Base-by-base conservation (phyloP, 2,113 vertebrate species). In the Pyxicephalus adspersus region DNA sequence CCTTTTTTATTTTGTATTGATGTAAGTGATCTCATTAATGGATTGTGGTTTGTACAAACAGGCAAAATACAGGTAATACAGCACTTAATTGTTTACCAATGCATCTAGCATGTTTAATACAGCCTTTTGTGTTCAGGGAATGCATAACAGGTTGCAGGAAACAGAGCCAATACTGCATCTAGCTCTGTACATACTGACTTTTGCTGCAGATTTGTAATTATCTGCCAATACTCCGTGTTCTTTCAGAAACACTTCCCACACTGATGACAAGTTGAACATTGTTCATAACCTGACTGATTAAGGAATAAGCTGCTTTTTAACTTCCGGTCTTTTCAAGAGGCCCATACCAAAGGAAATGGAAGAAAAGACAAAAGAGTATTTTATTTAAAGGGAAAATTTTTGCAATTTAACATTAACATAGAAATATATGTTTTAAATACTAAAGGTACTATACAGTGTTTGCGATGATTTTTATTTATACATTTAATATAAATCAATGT, bases 131-230 rank as follows among this genome's bases (percentile, higher is more conserved):
- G 13, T 23, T 52, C 26, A 29, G 19, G 28, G 29, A 9, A 57
- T 57, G 52, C 55, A 31, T 57, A 11, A 16, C 22, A 13, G 55
- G 50, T 57, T 29, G 31, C 55, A 72, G 25, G 51, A 16, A 68
- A 68, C 51, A 68, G n/a, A 68, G 54, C 50, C 3, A 57, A 72
- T 55, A 31, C 17, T 58, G 29, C 70, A 73, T 34, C 11, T 3
- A 58, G 54, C 13, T 6, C 15, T 73, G 51, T 57, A 54, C 67
- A 71, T 11, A 54, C 28, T 71, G 70, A 72, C 70, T 52, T 57
- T 72, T 73, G 31, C 0, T 38, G 28, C 57, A 58, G 70, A 8
- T 58, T 34, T 58, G 15, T 20, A 58, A 34, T 73, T 34, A 26
- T 72, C 68, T 31, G 51, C 51, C 68, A 57, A 55, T 72, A 19